A percentile compares a stretch with the other conserved stretches of the same genome.
Evolutionary conservation across 2,888 invertebrate genomes (phyloP).

Genomic region (Brachyptera risi): DNA sequence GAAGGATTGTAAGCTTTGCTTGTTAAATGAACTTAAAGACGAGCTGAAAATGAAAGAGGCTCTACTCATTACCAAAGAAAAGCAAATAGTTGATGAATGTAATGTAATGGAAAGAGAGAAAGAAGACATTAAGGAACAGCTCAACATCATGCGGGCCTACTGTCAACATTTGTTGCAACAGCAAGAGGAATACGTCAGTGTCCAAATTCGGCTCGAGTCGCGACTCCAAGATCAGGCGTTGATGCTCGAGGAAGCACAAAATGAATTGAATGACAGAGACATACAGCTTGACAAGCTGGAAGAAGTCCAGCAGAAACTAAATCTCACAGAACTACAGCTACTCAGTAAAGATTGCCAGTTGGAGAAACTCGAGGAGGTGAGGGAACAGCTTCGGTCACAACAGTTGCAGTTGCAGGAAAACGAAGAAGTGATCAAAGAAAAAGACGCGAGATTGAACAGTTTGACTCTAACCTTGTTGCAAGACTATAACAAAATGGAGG

Average conservation of each 20-base stretch:
- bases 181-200: background rate
- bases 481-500: background rate
- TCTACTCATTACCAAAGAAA: background rate
- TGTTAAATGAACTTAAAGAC: background rate
- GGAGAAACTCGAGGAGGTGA: background rate
- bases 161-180: conserved; percentile 7
- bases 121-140: background rate
- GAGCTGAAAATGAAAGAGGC: background rate
- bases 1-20: background rate
- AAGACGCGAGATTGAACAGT: background rate
- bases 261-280: background rate
- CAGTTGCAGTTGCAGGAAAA: background rate
- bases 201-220: background rate
- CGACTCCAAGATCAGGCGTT: background rate
- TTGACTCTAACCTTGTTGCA: too few species aligned
- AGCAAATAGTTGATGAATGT: background rate
- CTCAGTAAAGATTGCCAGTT: background rate
- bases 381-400: background rate
- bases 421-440: background rate
- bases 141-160: background rate
- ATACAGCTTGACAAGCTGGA: background rate
- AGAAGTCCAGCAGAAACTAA: background rate
- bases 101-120: background rate
- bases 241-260: background rate
- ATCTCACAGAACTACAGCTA: background rate